Evolutionary conservation across 2,797 vertebrate species (phyloP).

Genomic region (Pantherophis vulpinus): DNA sequence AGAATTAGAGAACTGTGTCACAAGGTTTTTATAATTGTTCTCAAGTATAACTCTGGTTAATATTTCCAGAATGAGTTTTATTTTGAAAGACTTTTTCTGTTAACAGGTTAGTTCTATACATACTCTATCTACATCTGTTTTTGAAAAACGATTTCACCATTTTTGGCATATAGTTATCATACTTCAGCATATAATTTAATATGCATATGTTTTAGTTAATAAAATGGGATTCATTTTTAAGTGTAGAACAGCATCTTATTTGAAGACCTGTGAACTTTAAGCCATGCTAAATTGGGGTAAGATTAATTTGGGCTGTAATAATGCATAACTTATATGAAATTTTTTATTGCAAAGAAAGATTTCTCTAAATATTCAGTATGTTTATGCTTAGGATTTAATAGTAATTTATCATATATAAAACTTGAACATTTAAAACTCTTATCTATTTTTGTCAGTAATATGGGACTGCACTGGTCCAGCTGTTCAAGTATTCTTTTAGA

Average conservation of each 20-base stretch:
- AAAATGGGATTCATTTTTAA: not conserved
- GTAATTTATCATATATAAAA: constrained; percentile 77
- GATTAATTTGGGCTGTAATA: constrained; percentile 34
- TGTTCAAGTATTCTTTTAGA: constrained; percentile 80
- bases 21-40: constrained; percentile 20
- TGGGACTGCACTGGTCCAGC: constrained; percentile 80
- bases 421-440: constrained; percentile 74
- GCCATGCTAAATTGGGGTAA: constrained; percentile 14
- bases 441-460: constrained; percentile 88
- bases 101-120: not conserved
- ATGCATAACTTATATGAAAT: constrained; percentile 36
- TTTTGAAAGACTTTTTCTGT: not conserved
- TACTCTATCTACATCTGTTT: not conserved
- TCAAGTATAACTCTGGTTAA: constrained; percentile 39
- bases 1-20: not conserved
- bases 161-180: not conserved
- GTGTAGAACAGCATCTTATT: not conserved
- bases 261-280: constrained; percentile 15
- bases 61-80: constrained; percentile 28
- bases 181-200: not conserved
- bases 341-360: constrained; percentile 48
- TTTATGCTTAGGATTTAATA: constrained; percentile 61
- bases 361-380: constrained; percentile 62
- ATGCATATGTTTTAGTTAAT: not conserved
- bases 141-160: not conserved